Base-by-base conservation (phyloP, 2,113 vertebrate genomes). In the Sciurus niger region DNA sequence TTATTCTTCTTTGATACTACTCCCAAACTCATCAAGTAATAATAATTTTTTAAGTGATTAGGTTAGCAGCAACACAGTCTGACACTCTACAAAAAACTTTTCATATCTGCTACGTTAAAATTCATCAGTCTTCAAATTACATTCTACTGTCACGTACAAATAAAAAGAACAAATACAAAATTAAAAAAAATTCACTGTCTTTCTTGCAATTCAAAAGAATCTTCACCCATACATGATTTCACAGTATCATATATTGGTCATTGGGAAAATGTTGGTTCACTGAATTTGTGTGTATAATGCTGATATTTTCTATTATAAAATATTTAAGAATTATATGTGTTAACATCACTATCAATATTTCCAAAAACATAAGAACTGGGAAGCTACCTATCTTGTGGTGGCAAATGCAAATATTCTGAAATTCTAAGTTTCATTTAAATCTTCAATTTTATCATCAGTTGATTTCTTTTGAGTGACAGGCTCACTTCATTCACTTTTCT, bases 381-480 rank as follows among this genome's bases (percentile, higher is more conserved):
- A 92, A 87, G 79, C 55, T 95, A 37, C 46, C 76, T 34, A 30
- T 40, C 2, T 96, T 53, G 79, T 60, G 78, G 63, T 30, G 30
- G 73, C 78, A 88, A 87, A 93, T 6, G 0, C 12, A 91, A 79
- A n/a, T 70, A 80, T 87, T 73, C 63, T 5, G 7, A 86, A 53
- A 93, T 32, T 87, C 43, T 28, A 60, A 16, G 87, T 93, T 87
- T 79, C 72, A 95, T 74, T 91, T 32, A 84, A 96, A 95, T 79
- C 74, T 82, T 94, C 11, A 72, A 48, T 76, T 60, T 94, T 84
- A 94, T 67, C 17, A 95, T 84, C 22, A 96, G 92, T 17, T 90
- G 46, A 88, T 91, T 89, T 88, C 63, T 53, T 95, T 48, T 76
- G 67, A 84, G 30, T 40, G 55, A 73, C 32, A 88, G 4, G 32